phyloP scores from a whole-genome alignment of 1,140 invertebrate species.

The Aporrectodea caliginosa region DNA sequence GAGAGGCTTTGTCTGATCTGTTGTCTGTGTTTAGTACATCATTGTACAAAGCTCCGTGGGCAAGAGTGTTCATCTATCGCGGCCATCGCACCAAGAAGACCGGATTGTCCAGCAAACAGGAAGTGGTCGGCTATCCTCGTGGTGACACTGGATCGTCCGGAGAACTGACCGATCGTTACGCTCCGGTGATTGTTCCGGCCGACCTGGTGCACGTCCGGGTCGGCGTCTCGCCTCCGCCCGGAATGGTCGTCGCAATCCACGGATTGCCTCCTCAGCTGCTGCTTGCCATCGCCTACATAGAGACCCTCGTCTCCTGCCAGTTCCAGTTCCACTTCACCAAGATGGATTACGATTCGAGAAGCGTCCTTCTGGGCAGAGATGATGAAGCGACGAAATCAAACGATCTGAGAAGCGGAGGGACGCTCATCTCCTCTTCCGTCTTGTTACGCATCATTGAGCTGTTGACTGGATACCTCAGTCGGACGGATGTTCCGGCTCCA shows the following conservation, averaged over 20 bases:
- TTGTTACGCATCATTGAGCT: conserved; percentile 48
- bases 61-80: conserved; percentile 49
- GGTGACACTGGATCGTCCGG: conserved; percentile 45
- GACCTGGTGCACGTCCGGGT: conserved; percentile 46
- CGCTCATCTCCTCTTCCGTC: conserved; percentile 46
- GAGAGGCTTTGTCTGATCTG: not conserved
- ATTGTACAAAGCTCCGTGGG: conserved; percentile 51
- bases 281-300: conserved; percentile 51
- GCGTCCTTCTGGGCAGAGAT: not conserved
- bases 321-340: not conserved
- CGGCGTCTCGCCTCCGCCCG: conserved; percentile 50
- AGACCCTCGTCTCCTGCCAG: conserved; percentile 34
- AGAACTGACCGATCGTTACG: conserved; percentile 49
- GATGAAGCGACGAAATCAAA: not conserved
- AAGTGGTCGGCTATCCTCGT: conserved; percentile 52
- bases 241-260: conserved; percentile 48
- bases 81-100: conserved; percentile 50
- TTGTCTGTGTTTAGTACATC: conserved; percentile 40
- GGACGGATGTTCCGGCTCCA: conserved; percentile 48
- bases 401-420: conserved; percentile 38
- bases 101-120: conserved; percentile 47
- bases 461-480: conserved; percentile 48
- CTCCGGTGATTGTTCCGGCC: conserved; percentile 48
- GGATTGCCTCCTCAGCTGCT: conserved; percentile 51
- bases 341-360: not conserved